Conservation (phyloP, 2,113 vertebrate species). For the Saccopteryx leptura region DNA sequence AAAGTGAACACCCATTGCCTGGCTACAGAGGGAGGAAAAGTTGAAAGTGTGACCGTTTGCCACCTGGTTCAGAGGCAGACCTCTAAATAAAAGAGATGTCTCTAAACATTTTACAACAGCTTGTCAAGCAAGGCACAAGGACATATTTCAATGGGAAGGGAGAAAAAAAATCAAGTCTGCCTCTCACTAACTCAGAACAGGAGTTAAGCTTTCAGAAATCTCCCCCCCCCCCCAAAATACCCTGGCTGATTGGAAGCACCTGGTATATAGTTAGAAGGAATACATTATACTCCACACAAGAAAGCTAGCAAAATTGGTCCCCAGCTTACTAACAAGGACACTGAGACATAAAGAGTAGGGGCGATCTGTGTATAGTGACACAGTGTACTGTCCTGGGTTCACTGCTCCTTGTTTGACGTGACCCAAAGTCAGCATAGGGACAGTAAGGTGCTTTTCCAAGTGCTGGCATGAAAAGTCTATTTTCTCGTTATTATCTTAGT, state of each 20-base stretch:
- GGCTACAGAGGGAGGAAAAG: neutral
- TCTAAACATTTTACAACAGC: conserved; percentile 30
- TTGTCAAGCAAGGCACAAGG: conserved; percentile 58
- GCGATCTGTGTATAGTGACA: neutral
- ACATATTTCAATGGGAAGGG: conserved; percentile 45
- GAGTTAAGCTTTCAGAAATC: neutral
- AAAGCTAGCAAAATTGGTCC: neutral
- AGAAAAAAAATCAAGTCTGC: conserved; percentile 27
- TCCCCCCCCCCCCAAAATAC: neutral
- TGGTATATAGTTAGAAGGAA: neutral
- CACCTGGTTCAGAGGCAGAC: conserved; percentile 12
- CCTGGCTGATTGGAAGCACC: neutral
- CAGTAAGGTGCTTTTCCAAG: conserved; percentile 57
- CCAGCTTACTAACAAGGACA: neutral
- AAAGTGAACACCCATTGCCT: neutral
- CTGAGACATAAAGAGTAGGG: neutral
- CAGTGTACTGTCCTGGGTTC: neutral
- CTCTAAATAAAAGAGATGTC: conserved; percentile 48
- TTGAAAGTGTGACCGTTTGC: neutral
- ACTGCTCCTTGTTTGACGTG: neutral
- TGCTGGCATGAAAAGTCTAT: conserved; percentile 69
- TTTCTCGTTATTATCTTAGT: conserved; percentile 75
- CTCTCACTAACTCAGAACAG: neutral
- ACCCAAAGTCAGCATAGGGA: conserved; percentile 54
- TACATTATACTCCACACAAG: accelerated